These are phyloP conservation scores for Rhinophrynus dorsalis DNA, from an alignment of 2,797 vertebrate species.

Conservation along the genomic window DNA sequence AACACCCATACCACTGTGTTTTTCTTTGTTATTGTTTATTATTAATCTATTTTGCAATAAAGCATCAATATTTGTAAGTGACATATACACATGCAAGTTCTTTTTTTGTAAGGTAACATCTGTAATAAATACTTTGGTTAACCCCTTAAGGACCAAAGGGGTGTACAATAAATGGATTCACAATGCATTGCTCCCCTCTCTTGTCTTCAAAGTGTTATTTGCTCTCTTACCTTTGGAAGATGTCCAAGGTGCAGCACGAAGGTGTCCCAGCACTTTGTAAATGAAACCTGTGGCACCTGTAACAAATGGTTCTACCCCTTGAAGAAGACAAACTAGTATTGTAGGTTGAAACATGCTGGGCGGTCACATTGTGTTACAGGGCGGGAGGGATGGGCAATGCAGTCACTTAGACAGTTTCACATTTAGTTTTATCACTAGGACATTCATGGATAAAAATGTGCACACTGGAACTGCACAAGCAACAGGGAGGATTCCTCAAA, in stretches of 20 bases:
- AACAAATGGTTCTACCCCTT: constrained; percentile 33
- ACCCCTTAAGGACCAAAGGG: too few relatives aligned
- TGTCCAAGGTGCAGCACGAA: constrained; percentile 8
- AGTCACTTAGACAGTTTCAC: constrained; percentile 1
- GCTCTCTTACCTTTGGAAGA: constrained; percentile 33
- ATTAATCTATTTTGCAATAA: too few relatives aligned
- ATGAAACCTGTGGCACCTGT: constrained; percentile 19
- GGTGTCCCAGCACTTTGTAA: constrained; percentile 9
- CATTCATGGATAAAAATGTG: constrained; percentile 17
- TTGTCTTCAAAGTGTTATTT: too few relatives aligned
- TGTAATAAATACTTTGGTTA: too few relatives aligned
- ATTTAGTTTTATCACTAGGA: constrained; percentile 34
- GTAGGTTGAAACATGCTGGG: constrained; percentile 38
- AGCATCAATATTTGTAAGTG: too few relatives aligned
- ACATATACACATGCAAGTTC: too few relatives aligned
- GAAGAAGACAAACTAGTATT: constrained; percentile 41
- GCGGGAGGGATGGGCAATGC: constrained; percentile 25
- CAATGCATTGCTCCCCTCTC: too few relatives aligned
- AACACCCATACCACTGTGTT: too few relatives aligned
- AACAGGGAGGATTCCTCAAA: constrained; percentile 21
- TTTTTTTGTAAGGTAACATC: too few relatives aligned
- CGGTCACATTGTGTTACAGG: constrained; percentile 33
- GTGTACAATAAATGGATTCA: too few relatives aligned
- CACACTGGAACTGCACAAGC: constrained; percentile 22
- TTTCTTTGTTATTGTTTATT: too few relatives aligned